These are phyloP conservation scores for Cavia aperea DNA, from an alignment of 2,113 vertebrate genomes.

Conservation along the genomic window DNA sequence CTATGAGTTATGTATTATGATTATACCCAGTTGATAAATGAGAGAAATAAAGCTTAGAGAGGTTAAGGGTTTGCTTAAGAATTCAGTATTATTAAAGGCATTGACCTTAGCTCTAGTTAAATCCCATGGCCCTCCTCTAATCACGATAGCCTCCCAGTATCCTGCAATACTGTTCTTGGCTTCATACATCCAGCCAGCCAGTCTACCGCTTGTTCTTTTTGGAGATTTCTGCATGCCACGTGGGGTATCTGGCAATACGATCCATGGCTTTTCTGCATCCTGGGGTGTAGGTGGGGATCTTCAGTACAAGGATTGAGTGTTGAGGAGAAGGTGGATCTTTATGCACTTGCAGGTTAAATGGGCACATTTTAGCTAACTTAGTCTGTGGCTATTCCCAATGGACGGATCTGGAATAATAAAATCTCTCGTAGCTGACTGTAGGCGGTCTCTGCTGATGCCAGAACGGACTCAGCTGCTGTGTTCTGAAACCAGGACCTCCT, in stretches of 20 bases:
- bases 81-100: neutral
- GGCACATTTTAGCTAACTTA: neutral
- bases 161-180: neutral
- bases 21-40: neutral
- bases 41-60: neutral
- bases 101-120: neutral
- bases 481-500: neutral
- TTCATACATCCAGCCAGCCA: neutral
- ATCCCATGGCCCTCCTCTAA: neutral
- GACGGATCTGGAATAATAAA: neutral
- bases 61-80: neutral
- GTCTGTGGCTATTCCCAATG: neutral
- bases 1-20: neutral
- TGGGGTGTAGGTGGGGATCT: neutral
- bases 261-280: neutral
- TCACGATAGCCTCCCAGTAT: rapidly evolving
- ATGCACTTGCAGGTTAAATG: neutral
- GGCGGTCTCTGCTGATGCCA: neutral
- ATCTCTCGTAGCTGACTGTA: neutral
- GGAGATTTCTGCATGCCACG: neutral
- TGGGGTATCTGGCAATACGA: neutral
- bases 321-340: neutral
- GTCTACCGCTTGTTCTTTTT: neutral
- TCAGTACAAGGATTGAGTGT: neutral
- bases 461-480: neutral